Conservation (phyloP, 2,113 vertebrate species). For the Heloderma charlesbogerti region DNA sequence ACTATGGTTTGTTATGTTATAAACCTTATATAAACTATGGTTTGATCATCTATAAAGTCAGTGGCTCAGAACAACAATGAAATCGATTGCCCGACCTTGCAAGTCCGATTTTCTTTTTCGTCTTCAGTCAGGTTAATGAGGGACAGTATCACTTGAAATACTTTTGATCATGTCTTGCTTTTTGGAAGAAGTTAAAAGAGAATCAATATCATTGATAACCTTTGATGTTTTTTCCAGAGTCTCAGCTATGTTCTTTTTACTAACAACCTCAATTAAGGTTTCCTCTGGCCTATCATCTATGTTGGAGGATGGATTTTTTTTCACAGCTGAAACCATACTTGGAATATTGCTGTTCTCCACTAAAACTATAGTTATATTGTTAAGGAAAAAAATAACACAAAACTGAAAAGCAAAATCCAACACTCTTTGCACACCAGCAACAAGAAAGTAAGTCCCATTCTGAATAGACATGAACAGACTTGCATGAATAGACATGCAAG, state of each 20-base stretch:
- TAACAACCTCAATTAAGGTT: background rate
- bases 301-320: constrained; percentile 18
- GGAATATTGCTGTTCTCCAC: constrained; percentile 73
- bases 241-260: constrained; percentile 48
- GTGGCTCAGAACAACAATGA: background rate
- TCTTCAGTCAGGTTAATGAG: background rate
- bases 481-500: background rate
- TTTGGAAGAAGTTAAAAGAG: constrained; percentile 67
- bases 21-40: background rate
- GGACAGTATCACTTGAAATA: background rate
- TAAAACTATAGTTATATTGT: constrained; percentile 69
- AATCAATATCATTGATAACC: constrained; percentile 80
- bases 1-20: background rate
- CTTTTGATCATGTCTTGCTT: constrained; percentile 25
- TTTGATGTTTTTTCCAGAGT: constrained; percentile 77
- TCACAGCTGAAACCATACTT: constrained; percentile 37
- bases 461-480: background rate
- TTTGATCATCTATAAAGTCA: background rate
- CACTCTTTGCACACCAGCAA: background rate
- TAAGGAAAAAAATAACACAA: constrained; percentile 59
- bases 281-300: constrained; percentile 8
- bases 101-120: background rate
- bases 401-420: background rate
- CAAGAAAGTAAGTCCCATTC: background rate
- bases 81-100: fast-evolving